Evolutionary conservation across 1,140 invertebrate species (phyloP).

Genomic region (Nasonia vitripennis): DNA sequence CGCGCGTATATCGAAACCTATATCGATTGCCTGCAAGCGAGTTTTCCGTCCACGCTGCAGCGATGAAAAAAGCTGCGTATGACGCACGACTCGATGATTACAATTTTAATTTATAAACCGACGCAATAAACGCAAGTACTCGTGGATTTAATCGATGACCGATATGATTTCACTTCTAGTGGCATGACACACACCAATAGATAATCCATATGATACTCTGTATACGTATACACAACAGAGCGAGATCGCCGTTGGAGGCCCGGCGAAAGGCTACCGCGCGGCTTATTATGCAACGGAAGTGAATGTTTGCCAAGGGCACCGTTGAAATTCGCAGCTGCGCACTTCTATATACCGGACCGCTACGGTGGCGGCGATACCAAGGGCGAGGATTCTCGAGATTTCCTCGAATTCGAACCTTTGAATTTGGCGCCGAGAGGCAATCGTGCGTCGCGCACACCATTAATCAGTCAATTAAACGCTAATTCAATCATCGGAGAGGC

Average conservation of each 20-base stretch:
- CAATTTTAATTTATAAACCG: neutral
- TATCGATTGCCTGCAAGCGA: too few relatives aligned
- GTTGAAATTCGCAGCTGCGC: neutral
- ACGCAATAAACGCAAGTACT: too few relatives aligned
- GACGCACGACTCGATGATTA: neutral
- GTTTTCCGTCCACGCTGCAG: too few relatives aligned
- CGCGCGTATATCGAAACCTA: neutral
- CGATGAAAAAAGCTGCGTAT: too few relatives aligned
- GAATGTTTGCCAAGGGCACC: conserved; percentile 37
- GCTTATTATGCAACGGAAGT: conserved; percentile 61
- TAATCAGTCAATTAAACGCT: neutral
- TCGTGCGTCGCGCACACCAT: too few relatives aligned
- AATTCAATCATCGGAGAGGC: too few relatives aligned
- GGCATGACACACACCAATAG: too few relatives aligned
- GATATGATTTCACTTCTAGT: too few relatives aligned
- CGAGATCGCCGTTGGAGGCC: neutral
- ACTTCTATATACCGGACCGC: neutral
- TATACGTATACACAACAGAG: neutral
- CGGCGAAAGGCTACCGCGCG: neutral
- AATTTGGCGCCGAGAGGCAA: too few relatives aligned
- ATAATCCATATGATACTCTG: neutral
- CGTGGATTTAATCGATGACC: too few relatives aligned
- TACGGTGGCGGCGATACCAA: neutral
- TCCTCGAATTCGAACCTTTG: too few relatives aligned
- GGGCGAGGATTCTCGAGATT: neutral